phyloP scores from a whole-genome alignment of 2,888 invertebrate species.

The Eustalomyia histrio region DNA sequence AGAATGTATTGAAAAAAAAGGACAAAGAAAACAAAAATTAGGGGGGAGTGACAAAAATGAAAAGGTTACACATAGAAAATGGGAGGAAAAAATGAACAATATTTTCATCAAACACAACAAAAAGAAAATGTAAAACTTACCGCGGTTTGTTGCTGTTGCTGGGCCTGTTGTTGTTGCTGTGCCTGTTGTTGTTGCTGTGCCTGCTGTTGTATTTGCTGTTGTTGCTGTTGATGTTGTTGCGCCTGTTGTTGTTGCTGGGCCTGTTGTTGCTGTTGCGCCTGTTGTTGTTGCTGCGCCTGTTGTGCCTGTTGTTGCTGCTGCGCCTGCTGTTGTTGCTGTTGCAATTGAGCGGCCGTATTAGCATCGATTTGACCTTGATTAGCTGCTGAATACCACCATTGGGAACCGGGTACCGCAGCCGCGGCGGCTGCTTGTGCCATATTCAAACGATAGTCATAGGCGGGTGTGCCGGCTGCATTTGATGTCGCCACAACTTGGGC shows the following conservation, averaged over 20 bases:
- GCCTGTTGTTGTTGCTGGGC: slow-evolving; percentile 81
- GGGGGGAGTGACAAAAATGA: not conserved
- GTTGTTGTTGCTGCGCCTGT: slow-evolving; percentile 77
- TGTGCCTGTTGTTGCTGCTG: slow-evolving; percentile 80
- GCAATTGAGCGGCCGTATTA: slow-evolving; percentile 82
- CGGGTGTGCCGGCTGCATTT: slow-evolving; percentile 82
- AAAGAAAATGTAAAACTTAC: slow-evolving; percentile 69
- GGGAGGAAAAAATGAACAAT: slow-evolving; percentile 19
- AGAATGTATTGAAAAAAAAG: not conserved
- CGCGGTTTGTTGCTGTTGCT: slow-evolving; percentile 75
- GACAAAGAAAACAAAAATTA: not conserved
- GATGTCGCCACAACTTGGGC: slow-evolving; percentile 84
- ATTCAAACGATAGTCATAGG: slow-evolving; percentile 88
- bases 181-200: slow-evolving; percentile 80
- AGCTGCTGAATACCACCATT: slow-evolving; percentile 88
- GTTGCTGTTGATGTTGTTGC: slow-evolving; percentile 80
- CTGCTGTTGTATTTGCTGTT: slow-evolving; percentile 76
- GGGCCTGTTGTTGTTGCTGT: slow-evolving; percentile 80
- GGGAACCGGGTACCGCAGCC: slow-evolving; percentile 82
- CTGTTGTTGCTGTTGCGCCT: slow-evolving; percentile 80
- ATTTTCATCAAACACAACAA: not conserved
- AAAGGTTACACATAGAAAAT: not conserved
- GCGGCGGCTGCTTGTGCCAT: slow-evolving; percentile 81
- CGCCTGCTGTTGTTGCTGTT: slow-evolving; percentile 80
- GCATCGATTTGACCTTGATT: slow-evolving; percentile 81